These are phyloP conservation scores for Umimayanthus kanabou DNA, from an alignment of 92 coral and sea anemone genomes.

Conservation along the genomic window DNA sequence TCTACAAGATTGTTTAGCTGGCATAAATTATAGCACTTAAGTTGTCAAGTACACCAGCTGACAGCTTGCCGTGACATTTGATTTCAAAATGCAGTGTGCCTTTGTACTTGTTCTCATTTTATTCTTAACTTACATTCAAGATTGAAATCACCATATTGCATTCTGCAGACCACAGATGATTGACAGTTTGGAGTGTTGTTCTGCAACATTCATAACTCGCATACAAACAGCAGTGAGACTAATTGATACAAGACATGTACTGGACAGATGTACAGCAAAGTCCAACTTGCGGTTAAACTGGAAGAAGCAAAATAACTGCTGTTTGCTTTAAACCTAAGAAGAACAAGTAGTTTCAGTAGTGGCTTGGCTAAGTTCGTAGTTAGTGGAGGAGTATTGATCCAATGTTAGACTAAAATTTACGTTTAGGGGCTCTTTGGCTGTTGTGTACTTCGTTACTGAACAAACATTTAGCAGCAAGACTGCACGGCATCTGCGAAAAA, in stretches of 20 bases:
- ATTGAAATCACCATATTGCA: constrained; percentile 37
- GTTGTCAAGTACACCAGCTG: too few relatives aligned
- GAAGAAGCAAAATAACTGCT: background rate
- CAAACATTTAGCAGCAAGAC: background rate
- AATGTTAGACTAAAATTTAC: too few relatives aligned
- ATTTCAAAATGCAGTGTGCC: background rate
- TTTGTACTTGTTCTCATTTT: background rate
- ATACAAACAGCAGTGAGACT: background rate
- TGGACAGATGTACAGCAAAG: background rate
- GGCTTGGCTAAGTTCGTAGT: background rate
- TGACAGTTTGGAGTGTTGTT: background rate
- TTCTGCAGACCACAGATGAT: constrained; percentile 40
- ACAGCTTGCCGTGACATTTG: background rate
- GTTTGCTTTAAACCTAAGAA: background rate
- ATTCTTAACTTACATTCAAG: constrained; percentile 20
- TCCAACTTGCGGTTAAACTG: background rate
- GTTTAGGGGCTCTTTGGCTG: background rate
- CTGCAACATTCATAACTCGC: background rate
- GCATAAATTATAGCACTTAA: too few relatives aligned
- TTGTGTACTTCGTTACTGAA: background rate
- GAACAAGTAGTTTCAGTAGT: background rate
- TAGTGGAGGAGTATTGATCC: background rate
- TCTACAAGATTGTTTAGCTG: too few relatives aligned
- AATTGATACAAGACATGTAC: background rate
- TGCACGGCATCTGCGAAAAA: background rate